phyloP scores from a whole-genome alignment of 53 echinoderm and acorn worm genomes.

The Temnopleurus reevesii region DNA sequence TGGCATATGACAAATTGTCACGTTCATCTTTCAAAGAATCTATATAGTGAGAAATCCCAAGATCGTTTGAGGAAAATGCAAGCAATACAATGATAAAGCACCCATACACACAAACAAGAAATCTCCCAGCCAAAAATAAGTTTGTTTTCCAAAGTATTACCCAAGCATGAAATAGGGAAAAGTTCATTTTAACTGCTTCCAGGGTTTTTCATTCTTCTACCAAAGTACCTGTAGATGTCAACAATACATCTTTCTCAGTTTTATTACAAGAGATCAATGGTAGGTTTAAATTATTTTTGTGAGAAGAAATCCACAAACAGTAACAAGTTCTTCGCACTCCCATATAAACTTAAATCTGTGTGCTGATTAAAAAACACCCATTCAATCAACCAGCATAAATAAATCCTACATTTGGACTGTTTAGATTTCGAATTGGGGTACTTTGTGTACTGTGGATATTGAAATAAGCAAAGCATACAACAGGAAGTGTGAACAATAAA shows the following conservation, averaged over 20 bases:
- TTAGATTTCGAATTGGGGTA: not conserved
- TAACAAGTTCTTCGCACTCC: too few relatives aligned
- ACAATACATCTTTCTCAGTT: not conserved
- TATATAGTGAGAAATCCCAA: too few relatives aligned
- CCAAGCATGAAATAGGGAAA: not conserved
- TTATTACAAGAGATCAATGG: not conserved
- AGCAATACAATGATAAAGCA: too few relatives aligned
- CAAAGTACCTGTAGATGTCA: too few relatives aligned
- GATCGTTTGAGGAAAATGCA: too few relatives aligned
- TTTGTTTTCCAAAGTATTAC: not conserved
- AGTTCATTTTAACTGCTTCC: not conserved
- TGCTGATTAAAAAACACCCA: not conserved
- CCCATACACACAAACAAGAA: too few relatives aligned
- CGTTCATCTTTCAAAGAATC: too few relatives aligned
- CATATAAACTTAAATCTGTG: not conserved
- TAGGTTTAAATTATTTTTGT: not conserved
- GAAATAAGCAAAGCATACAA: not conserved
- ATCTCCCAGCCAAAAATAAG: not conserved
- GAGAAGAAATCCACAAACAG: not conserved
- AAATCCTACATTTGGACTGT: not conserved
- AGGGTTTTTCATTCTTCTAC: too few relatives aligned
- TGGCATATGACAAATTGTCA: too few relatives aligned
- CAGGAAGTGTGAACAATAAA: conserved; percentile 34
- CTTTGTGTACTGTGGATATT: not conserved
- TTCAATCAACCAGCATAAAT: not conserved